Evolutionary conservation across 2,113 vertebrate species (phyloP).

Genomic region (Tragelaphus strepsiceros): DNA sequence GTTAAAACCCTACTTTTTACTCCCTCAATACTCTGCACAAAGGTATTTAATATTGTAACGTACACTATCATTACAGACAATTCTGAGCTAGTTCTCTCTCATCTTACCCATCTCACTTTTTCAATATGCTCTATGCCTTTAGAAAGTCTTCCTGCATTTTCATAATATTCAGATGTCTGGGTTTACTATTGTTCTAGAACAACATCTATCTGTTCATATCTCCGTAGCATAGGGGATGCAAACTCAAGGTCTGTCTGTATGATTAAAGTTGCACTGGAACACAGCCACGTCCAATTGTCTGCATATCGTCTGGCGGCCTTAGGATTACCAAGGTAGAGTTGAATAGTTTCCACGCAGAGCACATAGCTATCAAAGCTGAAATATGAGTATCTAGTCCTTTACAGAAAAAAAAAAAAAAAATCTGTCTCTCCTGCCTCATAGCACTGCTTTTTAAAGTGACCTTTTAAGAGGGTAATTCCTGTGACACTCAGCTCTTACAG

Average conservation of each 20-base stretch:
- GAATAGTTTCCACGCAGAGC: not conserved
- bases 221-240: not conserved
- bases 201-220: not conserved
- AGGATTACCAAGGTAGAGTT: not conserved
- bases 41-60: not conserved
- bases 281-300: not conserved
- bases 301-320: not conserved
- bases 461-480: conserved; percentile 1
- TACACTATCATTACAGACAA: not conserved
- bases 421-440: not conserved
- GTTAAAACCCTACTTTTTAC: not conserved
- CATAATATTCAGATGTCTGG: not conserved
- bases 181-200: not conserved
- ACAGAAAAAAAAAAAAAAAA: not conserved
- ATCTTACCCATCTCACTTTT: not conserved
- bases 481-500: not conserved
- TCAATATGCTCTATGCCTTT: not conserved
- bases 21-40: not conserved
- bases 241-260: not conserved
- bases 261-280: not conserved
- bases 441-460: not conserved
- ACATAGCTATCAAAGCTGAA: not conserved
- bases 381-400: not conserved
- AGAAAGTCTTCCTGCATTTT: not conserved
- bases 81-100: not conserved